Conservation (phyloP, 53 echinoderm and acorn worm genomes). For the Antedon mediterranea region DNA sequence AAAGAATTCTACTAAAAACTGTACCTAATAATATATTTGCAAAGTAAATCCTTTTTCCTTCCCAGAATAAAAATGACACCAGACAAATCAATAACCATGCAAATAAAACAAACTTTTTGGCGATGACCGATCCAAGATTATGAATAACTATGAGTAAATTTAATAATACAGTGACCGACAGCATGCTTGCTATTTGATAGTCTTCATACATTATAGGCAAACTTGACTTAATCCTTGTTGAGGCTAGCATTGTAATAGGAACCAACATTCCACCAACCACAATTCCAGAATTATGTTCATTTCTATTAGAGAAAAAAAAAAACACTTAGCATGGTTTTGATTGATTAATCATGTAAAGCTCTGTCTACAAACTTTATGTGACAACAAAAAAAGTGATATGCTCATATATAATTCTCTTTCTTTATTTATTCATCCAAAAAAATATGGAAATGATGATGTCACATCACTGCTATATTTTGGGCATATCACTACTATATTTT, state of each 20-base stretch:
- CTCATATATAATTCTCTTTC: too few species aligned
- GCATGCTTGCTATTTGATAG: neutral
- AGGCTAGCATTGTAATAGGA: neutral
- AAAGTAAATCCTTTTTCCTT: neutral
- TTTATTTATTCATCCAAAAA: too few species aligned
- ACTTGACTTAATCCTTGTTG: neutral
- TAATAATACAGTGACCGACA: neutral
- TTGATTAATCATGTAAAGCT: too few species aligned
- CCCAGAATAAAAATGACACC: neutral
- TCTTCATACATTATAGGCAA: neutral
- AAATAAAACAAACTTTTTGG: neutral
- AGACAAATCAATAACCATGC: neutral
- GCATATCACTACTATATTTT: too few species aligned
- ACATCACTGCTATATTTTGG: too few species aligned
- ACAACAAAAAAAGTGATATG: too few species aligned
- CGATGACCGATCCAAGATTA: too few species aligned
- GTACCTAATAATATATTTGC: neutral
- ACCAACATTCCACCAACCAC: neutral
- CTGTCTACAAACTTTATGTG: too few species aligned
- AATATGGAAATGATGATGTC: too few species aligned
- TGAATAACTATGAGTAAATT: neutral
- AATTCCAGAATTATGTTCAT: neutral
- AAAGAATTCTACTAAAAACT: too few species aligned
- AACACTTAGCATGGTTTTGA: too few species aligned
- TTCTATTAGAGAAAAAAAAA: neutral